phyloP scores from a whole-genome alignment of 2,113 vertebrate genomes.

The Bambusicola thoracicus region DNA sequence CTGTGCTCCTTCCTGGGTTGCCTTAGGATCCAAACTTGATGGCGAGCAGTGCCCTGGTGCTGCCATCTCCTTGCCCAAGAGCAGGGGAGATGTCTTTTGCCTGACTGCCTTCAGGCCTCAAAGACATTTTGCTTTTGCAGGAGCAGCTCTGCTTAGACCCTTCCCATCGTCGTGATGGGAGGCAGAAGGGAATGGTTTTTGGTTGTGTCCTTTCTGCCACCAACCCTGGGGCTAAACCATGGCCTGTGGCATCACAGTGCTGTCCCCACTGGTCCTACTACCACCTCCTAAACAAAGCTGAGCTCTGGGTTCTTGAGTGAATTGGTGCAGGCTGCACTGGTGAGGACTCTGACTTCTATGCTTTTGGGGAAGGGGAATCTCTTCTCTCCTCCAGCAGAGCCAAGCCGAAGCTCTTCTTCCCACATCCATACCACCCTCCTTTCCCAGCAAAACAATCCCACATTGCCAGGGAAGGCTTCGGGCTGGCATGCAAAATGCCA shows the following conservation, averaged over 20 bases:
- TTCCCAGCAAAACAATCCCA: neutral
- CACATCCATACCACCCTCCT: neutral
- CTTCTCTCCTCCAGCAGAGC: neutral
- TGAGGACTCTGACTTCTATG: fast-evolving
- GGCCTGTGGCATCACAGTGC: neutral
- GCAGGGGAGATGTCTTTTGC: neutral
- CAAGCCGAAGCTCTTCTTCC: neutral
- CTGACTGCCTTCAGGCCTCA: neutral
- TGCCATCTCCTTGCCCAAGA: neutral
- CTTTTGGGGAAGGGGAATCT: neutral
- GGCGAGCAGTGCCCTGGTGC: neutral
- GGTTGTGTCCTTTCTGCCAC: neutral
- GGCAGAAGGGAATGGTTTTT: neutral
- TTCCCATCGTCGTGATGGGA: neutral
- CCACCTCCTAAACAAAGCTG: fast-evolving
- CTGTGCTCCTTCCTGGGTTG: neutral
- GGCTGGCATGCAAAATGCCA: neutral
- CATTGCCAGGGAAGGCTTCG: neutral
- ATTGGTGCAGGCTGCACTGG: neutral
- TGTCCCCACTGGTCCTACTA: fast-evolving
- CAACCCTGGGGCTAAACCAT: neutral
- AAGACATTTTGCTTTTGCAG: neutral
- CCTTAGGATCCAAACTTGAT: neutral
- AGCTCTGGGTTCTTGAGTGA: neutral
- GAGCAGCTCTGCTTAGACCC: neutral